phyloP scores from a whole-genome alignment of 2,113 vertebrate species.

The Lates calcarifer region DNA sequence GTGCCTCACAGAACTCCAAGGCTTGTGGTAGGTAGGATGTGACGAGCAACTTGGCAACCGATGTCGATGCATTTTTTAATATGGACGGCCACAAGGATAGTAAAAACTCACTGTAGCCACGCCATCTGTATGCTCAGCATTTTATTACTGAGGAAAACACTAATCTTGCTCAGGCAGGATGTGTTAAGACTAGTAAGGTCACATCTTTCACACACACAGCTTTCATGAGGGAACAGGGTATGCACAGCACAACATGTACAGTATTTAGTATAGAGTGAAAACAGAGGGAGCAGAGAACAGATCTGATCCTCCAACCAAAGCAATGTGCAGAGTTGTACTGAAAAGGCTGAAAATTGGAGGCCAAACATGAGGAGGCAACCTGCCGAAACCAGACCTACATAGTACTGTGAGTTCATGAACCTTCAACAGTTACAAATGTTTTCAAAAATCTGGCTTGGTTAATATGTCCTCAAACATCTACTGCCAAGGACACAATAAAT shows the following conservation, averaged over 20 bases:
- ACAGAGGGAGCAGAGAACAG: neutral
- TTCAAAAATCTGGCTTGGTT: conserved; percentile 1
- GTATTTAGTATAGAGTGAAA: conserved; percentile 8
- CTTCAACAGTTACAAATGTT: conserved; percentile 2
- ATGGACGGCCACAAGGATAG: neutral
- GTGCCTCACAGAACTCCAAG: neutral
- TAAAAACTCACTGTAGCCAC: neutral
- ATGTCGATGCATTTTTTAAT: conserved; percentile 15
- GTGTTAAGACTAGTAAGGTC: neutral
- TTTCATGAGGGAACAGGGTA: neutral
- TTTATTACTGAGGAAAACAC: neutral
- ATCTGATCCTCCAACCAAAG: conserved; percentile 23
- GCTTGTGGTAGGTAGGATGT: neutral
- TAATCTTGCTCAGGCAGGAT: conserved; percentile 1
- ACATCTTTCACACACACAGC: too few species aligned
- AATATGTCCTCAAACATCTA: neutral
- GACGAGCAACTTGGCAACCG: neutral
- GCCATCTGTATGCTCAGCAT: neutral
- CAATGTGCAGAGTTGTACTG: conserved; percentile 18
- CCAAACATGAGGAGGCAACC: conserved; percentile 18
- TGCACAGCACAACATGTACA: conserved; percentile 15
- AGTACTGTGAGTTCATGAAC: conserved; percentile 29
- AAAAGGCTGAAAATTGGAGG: conserved; percentile 33
- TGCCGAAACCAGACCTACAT: conserved; percentile 39
- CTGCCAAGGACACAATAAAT: neutral